Evolutionary conservation across 2,888 invertebrate genomes (phyloP).

Genomic region (Odontocolon sp.): DNA sequence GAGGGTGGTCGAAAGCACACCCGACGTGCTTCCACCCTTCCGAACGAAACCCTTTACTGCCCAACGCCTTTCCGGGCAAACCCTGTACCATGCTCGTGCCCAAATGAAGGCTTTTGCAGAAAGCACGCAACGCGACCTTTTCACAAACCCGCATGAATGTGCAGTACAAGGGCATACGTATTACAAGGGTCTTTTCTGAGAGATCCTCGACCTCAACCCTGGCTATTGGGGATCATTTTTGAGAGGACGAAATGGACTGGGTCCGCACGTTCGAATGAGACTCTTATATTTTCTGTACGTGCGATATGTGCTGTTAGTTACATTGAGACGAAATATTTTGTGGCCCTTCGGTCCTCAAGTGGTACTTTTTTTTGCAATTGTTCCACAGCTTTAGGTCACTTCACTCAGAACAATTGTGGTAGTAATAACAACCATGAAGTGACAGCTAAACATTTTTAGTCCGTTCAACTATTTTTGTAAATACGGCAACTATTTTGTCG

Average conservation of each 20-base stretch:
- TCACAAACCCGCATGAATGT: conserved; percentile 15
- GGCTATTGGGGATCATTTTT: conserved; percentile 51
- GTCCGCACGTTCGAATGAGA: conserved; percentile 19
- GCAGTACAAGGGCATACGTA: conserved; percentile 23
- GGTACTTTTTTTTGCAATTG: too few species aligned
- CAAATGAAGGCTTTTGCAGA: conserved; percentile 56
- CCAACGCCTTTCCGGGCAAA: conserved; percentile 52
- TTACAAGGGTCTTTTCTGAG: conserved; percentile 35
- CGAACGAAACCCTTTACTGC: conserved; percentile 58
- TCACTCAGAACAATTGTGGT: too few species aligned
- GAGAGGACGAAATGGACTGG: conserved; percentile 24
- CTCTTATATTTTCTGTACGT: conserved; percentile 30
- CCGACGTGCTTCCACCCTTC: conserved; percentile 63
- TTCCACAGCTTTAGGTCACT: too few species aligned
- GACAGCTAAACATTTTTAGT: too few species aligned
- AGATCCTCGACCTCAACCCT: not conserved
- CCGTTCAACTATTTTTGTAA: too few species aligned
- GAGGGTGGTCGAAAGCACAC: conserved; percentile 66
- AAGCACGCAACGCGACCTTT: conserved; percentile 51
- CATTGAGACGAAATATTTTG: too few species aligned
- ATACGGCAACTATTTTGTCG: too few species aligned
- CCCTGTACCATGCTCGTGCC: conserved; percentile 16
- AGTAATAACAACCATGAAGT: too few species aligned
- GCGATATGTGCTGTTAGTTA: conserved; percentile 16
- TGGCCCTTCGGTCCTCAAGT: too few species aligned